Base-by-base conservation (phyloP, 2,113 vertebrate species). In the Serilophus lunatus region DNA sequence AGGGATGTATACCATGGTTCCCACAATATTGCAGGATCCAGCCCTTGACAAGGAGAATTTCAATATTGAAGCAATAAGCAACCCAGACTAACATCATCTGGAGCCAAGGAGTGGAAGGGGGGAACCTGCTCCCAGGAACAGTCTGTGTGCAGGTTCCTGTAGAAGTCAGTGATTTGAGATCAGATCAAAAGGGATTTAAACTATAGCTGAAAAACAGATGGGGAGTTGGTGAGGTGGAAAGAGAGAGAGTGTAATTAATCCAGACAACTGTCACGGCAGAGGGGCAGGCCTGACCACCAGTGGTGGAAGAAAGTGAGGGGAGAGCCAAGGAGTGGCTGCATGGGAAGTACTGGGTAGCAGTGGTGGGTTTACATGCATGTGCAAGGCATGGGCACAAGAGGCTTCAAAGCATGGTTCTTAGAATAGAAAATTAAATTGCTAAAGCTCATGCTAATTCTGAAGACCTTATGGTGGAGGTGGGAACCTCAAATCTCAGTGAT, bases 171-270 rank as follows among this genome's bases (percentile, higher is more conserved):
- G 78, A 77, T 83, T 94, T 5, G 0, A 57, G 60, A 88, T 84
- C 90, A 92, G 76, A 96, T 92, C 86, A 90, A 93, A 96, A 84
- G n/a, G 76, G 94, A 81, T 92, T 95, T 83, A 71, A 86, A 56
- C 86, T 78, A 31, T n/a, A 92, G 76, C 77, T 92, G 76, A 68
- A 90, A 96, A 96, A 88, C 94, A 96, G 96, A 96, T 96, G 94
- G 95, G 72, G 64, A 96, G 72, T 45, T 94, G 86, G 76, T 92
- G 94, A 92, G 51, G 82, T 93, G 92, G 93, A 96, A 96, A 77
- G 88, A 84, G 93, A 80, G 66, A 68, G 60, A 4, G 61, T n/a
- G 68, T 80, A 71, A 94, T 92, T 96, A 94, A 94, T 93, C 60
- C 88, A 90, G 95, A 93, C 96, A 97, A 92, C 88, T 96, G 95